A percentile compares a stretch with the other conserved stretches of the same genome.
Conservation (phyloP, 2,113 vertebrate genomes). For the Silurus meridionalis region DNA sequence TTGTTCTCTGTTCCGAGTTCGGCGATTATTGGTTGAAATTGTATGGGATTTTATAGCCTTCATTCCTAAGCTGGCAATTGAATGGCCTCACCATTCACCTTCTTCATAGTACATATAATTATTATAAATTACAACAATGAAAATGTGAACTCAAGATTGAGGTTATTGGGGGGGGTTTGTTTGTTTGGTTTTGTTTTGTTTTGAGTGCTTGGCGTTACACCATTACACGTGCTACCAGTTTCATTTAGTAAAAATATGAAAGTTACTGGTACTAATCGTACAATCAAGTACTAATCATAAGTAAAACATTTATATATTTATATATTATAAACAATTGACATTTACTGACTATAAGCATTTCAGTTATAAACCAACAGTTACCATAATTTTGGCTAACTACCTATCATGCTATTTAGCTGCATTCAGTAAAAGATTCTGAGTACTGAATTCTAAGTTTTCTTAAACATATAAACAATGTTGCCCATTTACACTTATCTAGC, state of each 20-base stretch:
- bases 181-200: no score
- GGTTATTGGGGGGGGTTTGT: no score
- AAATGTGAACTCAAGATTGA: no score
- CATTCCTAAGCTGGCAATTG: not conserved
- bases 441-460: no score
- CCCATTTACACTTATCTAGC: not conserved
- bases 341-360: not conserved
- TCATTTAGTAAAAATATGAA: not conserved
- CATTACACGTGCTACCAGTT: not conserved
- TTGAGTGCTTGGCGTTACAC: not conserved
- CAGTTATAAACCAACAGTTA: not conserved
- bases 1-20: not conserved
- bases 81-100: no score
- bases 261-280: no score
- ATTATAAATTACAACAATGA: no score
- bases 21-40: not conserved
- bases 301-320: not conserved
- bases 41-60: not conserved
- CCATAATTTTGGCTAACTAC: not conserved
- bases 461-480: not conserved
- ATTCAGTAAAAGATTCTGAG: no score
- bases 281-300: no score
- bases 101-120: no score
- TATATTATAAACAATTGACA: not conserved
- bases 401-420: not conserved